Evolutionary conservation across 2,797 vertebrate genomes (phyloP).

Genomic region (Percopsis omiscomaycus): DNA sequence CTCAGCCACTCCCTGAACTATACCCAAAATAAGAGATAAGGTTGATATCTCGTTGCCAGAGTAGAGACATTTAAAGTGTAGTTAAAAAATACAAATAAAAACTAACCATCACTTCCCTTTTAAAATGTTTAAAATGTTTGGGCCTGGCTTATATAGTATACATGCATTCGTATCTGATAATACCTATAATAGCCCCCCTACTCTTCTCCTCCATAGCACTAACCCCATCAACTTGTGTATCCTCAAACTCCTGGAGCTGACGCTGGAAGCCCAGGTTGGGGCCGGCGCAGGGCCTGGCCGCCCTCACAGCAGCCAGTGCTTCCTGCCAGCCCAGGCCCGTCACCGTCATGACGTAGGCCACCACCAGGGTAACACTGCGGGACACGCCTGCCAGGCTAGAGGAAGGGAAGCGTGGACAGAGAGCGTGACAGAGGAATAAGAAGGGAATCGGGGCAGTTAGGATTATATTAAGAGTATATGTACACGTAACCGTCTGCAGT

Average conservation of each 20-base stretch:
- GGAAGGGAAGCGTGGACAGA: neutral
- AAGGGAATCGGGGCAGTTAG: too few relatives aligned
- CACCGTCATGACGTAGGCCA: conserved; percentile 95
- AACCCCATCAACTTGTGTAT: conserved; percentile 83
- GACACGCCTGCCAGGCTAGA: conserved; percentile 93
- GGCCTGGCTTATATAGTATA: too few relatives aligned
- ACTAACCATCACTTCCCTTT: neutral
- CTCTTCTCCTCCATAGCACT: conserved; percentile 17
- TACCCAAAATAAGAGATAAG: conserved; percentile 12
- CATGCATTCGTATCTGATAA: neutral
- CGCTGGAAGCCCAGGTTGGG: conserved; percentile 93
- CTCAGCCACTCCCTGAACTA: conserved; percentile 90
- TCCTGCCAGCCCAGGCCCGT: conserved; percentile 93
- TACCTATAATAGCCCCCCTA: neutral
- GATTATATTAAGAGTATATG: too few relatives aligned
- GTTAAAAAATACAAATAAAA: neutral
- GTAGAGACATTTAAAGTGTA: neutral
- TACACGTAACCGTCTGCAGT: too few relatives aligned
- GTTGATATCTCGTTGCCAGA: conserved; percentile 1
- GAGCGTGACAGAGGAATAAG: neutral
- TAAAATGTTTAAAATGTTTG: neutral
- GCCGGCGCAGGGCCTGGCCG: conserved; percentile 87
- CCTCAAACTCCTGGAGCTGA: conserved; percentile 92
- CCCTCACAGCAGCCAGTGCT: conserved; percentile 83
- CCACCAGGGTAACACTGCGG: conserved; percentile 92